phyloP scores from a whole-genome alignment of 1,140 invertebrate genomes.

The Lycorma delicatula region DNA sequence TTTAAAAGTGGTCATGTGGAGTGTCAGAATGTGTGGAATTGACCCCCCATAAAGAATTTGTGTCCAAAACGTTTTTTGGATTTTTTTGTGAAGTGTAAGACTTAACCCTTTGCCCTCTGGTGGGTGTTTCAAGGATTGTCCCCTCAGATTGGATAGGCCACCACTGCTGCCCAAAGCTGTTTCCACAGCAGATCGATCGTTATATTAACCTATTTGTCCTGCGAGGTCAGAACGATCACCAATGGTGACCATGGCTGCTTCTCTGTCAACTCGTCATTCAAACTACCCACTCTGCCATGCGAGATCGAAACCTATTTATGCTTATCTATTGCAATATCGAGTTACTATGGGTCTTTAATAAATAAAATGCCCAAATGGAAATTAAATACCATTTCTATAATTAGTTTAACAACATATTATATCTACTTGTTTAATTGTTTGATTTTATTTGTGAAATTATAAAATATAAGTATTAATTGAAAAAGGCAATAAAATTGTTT shows the following conservation, averaged over 20 bases:
- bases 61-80: no score
- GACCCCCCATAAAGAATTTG: no score
- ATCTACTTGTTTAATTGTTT: no score
- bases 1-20: no score
- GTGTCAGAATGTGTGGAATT: no score
- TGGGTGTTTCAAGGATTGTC: slow-evolving; percentile 2
- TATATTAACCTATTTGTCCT: not conserved
- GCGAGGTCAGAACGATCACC: not conserved
- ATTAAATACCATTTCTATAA: no score
- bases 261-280: not conserved
- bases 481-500: not conserved
- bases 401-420: no score
- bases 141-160: not conserved
- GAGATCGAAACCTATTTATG: not conserved
- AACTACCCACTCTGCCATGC: not conserved
- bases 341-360: not conserved
- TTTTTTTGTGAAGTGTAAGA: not conserved
- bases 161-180: not conserved
- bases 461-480: not conserved
- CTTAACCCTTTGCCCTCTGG: not conserved
- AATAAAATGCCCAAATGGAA: not conserved
- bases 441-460: not conserved
- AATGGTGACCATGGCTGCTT: not conserved
- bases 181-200: not conserved
- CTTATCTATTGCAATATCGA: not conserved